phyloP scores from a whole-genome alignment of 2,888 invertebrate species.

The Drosophila nigricruria region DNA sequence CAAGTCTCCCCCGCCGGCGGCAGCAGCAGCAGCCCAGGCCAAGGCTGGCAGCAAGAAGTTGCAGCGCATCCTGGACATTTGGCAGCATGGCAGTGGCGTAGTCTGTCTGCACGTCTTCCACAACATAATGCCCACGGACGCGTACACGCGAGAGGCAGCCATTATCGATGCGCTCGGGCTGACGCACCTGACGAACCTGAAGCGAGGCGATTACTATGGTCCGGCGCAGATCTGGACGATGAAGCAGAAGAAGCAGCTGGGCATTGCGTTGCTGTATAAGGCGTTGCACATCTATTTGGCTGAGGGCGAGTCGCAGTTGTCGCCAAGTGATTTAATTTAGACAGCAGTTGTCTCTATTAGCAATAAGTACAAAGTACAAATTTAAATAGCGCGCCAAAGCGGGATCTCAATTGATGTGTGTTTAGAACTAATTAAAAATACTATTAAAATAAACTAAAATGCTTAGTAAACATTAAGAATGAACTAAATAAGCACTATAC shows the following conservation, averaged over 20 bases:
- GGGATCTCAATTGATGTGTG: conserved; percentile 54
- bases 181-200: conserved; percentile 91
- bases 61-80: conserved; percentile 93
- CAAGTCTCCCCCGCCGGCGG: conserved; percentile 68
- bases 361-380: conserved; percentile 65
- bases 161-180: conserved; percentile 96
- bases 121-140: conserved; percentile 95
- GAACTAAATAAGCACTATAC: conserved; percentile 24
- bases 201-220: conserved; percentile 94
- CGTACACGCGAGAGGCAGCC: conserved; percentile 96
- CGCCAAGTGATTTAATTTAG: conserved; percentile 90
- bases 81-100: conserved; percentile 93
- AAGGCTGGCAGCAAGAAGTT: conserved; percentile 87
- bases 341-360: conserved; percentile 10
- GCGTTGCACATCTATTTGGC: conserved; percentile 93
- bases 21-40: no score
- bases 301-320: conserved; percentile 95
- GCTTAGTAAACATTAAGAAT: conserved; percentile 21
- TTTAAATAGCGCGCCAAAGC: conserved; percentile 36
- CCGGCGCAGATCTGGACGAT: conserved; percentile 90
- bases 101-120: conserved; percentile 96
- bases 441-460: conserved; percentile 7
- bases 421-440: neutral
- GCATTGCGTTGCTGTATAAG: conserved; percentile 92
- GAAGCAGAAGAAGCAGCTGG: conserved; percentile 90